Evolutionary conservation across 2,888 invertebrate genomes (phyloP).

Genomic region (Trichacis sp.): DNA sequence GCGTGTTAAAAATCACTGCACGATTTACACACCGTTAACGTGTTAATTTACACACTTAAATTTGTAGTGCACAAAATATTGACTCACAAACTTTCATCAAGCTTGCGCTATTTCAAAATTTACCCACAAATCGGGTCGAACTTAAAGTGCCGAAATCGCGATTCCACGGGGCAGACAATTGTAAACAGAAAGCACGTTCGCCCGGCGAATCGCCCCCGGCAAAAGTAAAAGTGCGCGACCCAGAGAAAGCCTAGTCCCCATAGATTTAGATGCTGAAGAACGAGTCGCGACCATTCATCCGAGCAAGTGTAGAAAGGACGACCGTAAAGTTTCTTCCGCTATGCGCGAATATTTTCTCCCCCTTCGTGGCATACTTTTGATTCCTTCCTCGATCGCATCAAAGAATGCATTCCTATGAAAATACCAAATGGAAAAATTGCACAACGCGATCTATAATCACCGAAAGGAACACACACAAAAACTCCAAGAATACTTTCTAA

Average conservation of each 20-base stretch:
- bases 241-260: constrained; percentile 59
- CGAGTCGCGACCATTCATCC: constrained; percentile 15
- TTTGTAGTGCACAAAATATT: no score
- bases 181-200: constrained; percentile 7
- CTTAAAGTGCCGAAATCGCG: constrained; percentile 5
- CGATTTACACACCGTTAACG: no score
- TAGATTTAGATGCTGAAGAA: constrained; percentile 38
- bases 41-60: no score
- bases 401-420: no score
- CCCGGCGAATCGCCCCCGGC: constrained; percentile 56
- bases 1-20: no score
- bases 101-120: no score
- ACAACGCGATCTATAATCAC: no score
- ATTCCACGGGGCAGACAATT: neutral
- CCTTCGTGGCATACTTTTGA: neutral
- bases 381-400: no score
- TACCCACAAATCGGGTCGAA: neutral
- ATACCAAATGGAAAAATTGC: no score
- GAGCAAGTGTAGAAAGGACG: constrained; percentile 8
- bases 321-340: constrained; percentile 21
- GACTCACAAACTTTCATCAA: no score
- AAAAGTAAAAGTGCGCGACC: constrained; percentile 67
- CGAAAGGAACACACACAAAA: no score
- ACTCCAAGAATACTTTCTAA: no score
- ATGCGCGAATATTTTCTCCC: constrained; percentile 18